Evolutionary conservation across 2,888 invertebrate species (phyloP).

Genomic region (Hirtodrosophila alboralis): DNA sequence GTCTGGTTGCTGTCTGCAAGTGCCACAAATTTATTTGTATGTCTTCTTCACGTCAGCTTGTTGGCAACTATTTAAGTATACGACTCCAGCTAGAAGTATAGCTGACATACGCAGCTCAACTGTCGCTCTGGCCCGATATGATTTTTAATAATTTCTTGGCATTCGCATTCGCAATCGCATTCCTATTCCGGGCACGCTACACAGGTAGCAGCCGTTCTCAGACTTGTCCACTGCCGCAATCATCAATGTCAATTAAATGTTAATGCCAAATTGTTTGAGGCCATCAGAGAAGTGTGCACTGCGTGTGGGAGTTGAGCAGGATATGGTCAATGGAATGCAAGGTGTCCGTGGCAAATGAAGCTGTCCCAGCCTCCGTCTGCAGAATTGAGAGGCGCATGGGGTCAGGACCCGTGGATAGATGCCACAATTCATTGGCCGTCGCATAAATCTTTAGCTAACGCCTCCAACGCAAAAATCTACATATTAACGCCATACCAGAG

Average conservation of each 20-base stretch:
- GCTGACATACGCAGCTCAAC: slow-evolving; percentile 47
- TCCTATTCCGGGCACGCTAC: slow-evolving; percentile 58
- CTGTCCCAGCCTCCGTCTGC: slow-evolving; percentile 26
- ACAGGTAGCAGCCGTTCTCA: slow-evolving; percentile 56
- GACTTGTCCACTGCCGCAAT: slow-evolving; percentile 63
- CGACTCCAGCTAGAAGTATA: slow-evolving; percentile 26
- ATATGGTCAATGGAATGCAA: slow-evolving; percentile 48
- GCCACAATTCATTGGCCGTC: slow-evolving; percentile 47
- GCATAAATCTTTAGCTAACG: slow-evolving; percentile 67
- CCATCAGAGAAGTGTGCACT: slow-evolving; percentile 28
- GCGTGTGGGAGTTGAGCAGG: slow-evolving; percentile 67
- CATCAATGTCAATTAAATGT: slow-evolving; percentile 80
- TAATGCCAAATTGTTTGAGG: slow-evolving; percentile 65
- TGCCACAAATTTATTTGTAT: slow-evolving; percentile 77
- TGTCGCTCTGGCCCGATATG: slow-evolving; percentile 60
- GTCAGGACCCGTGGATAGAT: slow-evolving; percentile 47
- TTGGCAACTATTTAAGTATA: slow-evolving; percentile 54
- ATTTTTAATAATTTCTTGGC: slow-evolving; percentile 69
- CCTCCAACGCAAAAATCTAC: slow-evolving; percentile 69
- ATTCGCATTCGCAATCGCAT: slow-evolving; percentile 28
- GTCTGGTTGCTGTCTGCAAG: slow-evolving; percentile 67
- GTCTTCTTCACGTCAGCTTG: slow-evolving; percentile 72
- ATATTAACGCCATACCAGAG: slow-evolving; percentile 69
- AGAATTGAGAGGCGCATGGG: slow-evolving; percentile 10
- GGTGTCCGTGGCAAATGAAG: slow-evolving; percentile 55